Conservation (phyloP, 2,113 vertebrate genomes). For the Meriones unguiculatus region DNA sequence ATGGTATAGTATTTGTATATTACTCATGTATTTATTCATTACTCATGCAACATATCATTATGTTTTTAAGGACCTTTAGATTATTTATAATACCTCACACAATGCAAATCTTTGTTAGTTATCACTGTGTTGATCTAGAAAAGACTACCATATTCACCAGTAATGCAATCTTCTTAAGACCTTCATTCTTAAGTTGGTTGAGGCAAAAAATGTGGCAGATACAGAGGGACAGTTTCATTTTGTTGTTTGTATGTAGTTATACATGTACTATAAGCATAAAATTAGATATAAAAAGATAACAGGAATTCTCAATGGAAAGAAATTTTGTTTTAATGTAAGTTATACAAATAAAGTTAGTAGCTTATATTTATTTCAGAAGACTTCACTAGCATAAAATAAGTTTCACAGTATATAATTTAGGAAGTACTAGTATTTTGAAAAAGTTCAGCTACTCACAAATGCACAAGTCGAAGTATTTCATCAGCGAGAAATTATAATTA, state of each 20-base stretch:
- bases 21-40: too few relatives aligned
- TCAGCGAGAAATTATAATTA: constrained; percentile 16
- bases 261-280: not conserved
- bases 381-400: constrained; percentile 1
- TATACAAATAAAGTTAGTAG: constrained; percentile 22
- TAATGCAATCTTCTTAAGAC: not conserved
- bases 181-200: not conserved
- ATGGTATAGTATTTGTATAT: not conserved
- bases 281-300: constrained; percentile 26
- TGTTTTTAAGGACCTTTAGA: not conserved
- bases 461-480: not conserved
- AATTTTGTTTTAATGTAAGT: constrained; percentile 3
- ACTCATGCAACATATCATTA: too few relatives aligned
- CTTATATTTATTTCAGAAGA: not conserved
- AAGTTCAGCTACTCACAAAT: constrained; percentile 23
- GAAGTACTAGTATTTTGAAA: not conserved
- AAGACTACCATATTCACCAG: not conserved
- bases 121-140: not conserved
- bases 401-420: not conserved
- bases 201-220: not conserved
- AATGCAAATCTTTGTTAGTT: not conserved
- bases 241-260: not conserved
- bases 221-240: not conserved
- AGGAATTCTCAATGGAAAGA: constrained; percentile 3
- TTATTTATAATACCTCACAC: not conserved